Evolutionary conservation across 2,113 vertebrate genomes (phyloP).

Genomic region (Eidolon helvum): DNA sequence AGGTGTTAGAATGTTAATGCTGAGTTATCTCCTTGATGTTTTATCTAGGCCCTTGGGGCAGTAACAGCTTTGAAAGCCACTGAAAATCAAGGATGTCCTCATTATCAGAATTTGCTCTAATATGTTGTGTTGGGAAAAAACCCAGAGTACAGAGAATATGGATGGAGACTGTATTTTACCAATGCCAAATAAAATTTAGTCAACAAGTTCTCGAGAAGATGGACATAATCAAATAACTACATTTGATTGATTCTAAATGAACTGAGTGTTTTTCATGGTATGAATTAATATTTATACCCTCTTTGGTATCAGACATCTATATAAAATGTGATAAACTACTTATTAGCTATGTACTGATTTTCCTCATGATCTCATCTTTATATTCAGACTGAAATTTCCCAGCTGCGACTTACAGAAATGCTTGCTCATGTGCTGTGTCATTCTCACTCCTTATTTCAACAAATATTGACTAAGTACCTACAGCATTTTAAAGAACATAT

Average conservation of each 20-base stretch:
- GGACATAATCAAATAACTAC: neutral
- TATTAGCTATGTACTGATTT: neutral
- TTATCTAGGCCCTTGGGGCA: neutral
- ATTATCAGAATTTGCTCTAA: neutral
- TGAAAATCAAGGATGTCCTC: neutral
- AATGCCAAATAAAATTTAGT: neutral
- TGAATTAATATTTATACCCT: neutral
- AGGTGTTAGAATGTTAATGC: neutral
- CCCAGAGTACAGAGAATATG: neutral
- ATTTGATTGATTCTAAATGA: neutral
- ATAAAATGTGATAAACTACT: neutral
- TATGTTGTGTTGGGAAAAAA: neutral
- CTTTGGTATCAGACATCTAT: neutral
- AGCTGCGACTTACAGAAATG: constrained; percentile 46
- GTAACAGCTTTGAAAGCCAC: neutral
- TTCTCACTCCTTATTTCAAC: neutral
- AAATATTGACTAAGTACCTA: neutral
- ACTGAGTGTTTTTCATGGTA: neutral
- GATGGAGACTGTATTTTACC: neutral
- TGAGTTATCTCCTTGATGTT: neutral
- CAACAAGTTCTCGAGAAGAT: neutral
- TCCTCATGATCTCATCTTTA: constrained; percentile 26
- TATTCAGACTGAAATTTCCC: constrained; percentile 24
- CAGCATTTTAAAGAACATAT: neutral
- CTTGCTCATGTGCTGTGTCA: constrained; percentile 28